A percentile compares a stretch with the other conserved stretches of the same genome.
Evolutionary conservation across 2,113 vertebrate genomes (phyloP).

Genomic region (Microcebus jonahi): DNA sequence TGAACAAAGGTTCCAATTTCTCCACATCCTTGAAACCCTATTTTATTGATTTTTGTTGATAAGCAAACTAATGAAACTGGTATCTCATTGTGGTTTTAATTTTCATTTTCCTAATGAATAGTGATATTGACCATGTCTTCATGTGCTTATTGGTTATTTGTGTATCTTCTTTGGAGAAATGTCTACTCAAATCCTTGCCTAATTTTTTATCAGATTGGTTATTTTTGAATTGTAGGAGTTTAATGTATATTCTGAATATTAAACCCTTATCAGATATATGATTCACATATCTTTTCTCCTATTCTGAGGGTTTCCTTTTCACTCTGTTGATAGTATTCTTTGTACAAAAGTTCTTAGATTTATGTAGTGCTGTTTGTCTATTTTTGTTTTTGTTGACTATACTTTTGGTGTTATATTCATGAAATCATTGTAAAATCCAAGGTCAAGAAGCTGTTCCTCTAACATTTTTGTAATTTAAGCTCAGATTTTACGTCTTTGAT

Average conservation of each 20-base stretch:
- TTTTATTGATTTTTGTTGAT: not conserved
- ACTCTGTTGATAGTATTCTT: not conserved
- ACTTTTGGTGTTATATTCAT: constrained; percentile 6
- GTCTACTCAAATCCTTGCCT: not conserved
- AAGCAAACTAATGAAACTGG: not conserved
- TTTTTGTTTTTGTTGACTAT: constrained; percentile 32
- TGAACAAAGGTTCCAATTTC: not conserved
- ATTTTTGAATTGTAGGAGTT: not conserved
- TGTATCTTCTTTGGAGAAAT: not conserved
- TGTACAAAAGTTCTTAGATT: not conserved
- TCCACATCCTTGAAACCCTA: not conserved
- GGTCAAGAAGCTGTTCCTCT: not conserved
- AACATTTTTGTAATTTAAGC: not conserved
- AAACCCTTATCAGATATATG: not conserved
- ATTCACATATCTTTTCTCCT: not conserved
- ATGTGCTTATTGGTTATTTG: not conserved
- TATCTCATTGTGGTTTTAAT: not conserved
- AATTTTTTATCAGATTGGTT: not conserved
- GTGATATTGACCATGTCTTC: not conserved
- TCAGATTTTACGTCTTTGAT: not conserved
- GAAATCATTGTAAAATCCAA: constrained; percentile 35
- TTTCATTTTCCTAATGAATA: not conserved
- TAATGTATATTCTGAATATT: not conserved
- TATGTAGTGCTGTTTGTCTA: not conserved
- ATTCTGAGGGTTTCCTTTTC: not conserved